Percentiles rank a stretch among this genome's conserved stretches.
phyloP scores from a whole-genome alignment of 2,797 vertebrate species.

The Lagorchestes hirsutus region DNA sequence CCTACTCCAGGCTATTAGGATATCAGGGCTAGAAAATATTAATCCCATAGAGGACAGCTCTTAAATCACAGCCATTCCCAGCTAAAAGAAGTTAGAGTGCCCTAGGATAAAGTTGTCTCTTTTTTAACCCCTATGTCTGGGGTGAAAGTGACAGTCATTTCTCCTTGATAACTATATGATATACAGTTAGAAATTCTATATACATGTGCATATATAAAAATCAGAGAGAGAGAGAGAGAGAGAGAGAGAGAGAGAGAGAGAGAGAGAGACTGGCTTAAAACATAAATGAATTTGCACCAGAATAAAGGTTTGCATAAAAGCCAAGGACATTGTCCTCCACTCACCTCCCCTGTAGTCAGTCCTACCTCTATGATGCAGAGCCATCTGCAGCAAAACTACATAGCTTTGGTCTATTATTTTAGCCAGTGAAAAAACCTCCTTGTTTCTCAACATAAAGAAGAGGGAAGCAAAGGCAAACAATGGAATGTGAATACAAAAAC shows the following conservation, averaged over 20 bases:
- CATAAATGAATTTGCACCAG: background rate
- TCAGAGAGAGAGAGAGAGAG: too few species aligned
- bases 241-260: too few species aligned
- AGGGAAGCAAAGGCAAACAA: background rate
- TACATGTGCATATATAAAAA: background rate
- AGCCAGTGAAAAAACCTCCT: background rate
- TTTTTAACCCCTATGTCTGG: background rate
- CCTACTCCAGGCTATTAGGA: too few species aligned
- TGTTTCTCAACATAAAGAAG: background rate
- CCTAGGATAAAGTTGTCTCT: background rate
- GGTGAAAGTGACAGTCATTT: background rate
- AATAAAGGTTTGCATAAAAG: background rate
- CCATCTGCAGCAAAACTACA: background rate
- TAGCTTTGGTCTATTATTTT: background rate
- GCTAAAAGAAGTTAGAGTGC: background rate
- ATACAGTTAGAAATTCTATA: background rate
- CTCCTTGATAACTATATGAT: background rate
- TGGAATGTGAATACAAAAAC: background rate
- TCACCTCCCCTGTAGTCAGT: background rate
- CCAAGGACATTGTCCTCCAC: background rate
- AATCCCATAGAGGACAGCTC: too few species aligned
- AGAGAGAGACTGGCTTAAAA: background rate
- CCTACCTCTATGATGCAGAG: background rate
- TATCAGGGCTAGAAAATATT: too few species aligned
- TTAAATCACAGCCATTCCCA: too few species aligned